Base-by-base conservation (phyloP, 2,888 invertebrate species). In the Argyra leucocephala region DNA sequence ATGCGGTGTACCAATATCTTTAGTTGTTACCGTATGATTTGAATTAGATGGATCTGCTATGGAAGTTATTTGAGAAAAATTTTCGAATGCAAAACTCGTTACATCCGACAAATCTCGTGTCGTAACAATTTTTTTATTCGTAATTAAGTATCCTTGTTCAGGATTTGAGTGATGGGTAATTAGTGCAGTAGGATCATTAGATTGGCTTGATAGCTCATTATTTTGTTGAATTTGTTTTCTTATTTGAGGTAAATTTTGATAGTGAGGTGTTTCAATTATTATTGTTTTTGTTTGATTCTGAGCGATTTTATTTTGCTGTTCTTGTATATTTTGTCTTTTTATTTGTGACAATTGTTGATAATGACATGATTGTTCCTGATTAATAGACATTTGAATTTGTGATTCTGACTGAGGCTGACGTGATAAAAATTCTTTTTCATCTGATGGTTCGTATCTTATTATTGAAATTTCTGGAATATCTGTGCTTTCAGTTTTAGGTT, bases 401-500 rank as follows among this genome's bases (percentile, higher is more conserved):
- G 9, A 18, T 18, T 48, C 48, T 18, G 48, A 48, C 18, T 48
- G 48, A n/a, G 12, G 2, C 15, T 48, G 48, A 15, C 18, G 48
- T n/a, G 18, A 3, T 48, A 48, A 1, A 48, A 48, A 48, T 2
- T 48, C 48, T 48, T 48, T 48, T 18, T 9, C 18, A 31, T 6
- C 3, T 6, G 31, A 6, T 5, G 48, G 2, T 48, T 48, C 18
- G 2, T 48, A 5, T 48, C n/a, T 48, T 2, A 18, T n/a, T 48
- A 48, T n/a, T 18, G 12, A 4, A 18, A n/a, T n/a, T 15, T 48
- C 2, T 2, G n/a, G 18, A 12, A 48, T 48, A 18, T 48, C 48
- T 3, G 18, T 5, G 1, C 48, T 48, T 48, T 48, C 48, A 48
- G 7, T 15, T 48, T 48, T 48, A 12, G 88, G 88, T 75, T 91